Evolutionary conservation across 2,888 invertebrate species (phyloP), one percentile per base, ranked within the genome.

Genomic region (Lasioglossum pauxillum): DNA sequence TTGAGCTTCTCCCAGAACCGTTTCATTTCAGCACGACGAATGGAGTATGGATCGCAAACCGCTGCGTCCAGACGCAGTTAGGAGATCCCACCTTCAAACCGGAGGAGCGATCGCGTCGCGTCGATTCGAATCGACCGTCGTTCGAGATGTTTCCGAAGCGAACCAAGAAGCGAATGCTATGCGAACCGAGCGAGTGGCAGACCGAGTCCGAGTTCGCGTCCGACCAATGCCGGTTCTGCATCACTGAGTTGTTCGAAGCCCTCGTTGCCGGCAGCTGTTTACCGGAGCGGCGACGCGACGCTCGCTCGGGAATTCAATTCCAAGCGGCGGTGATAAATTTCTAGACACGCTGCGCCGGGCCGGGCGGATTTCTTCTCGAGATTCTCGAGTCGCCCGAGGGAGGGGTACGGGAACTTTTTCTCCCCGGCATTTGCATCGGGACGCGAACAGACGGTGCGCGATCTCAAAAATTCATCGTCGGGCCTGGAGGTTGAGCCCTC

Each of bases 151-250:
- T 53, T 53, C 8, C 53, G 53, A 53, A n/a, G 8, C 10, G 53
- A 53, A 53, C 53, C 23, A 53, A 53, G 53, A 53, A 53, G 53
- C 53, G 53, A 53, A 53, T n/a, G 10, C 2, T 53, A 10, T 3
- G 53, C 23, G 23, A 8, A 31, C 31, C 49, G 60, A 8, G 41
- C 69, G 75, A 41, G 60, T 2, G 1, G 14, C 27, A 49, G 19
- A 7, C 23, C 23, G 23, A 53, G 49, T 49, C 19, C 49, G 49
- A 2, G 49, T 16, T 76, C 76, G 82, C 2, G 67, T 76, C 86
- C 76, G 86, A 88, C 88, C 86, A 80, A 75, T 84, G 75, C 53
- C 69, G 69, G 53, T 57, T 10, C 80, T 80, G 67, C 79, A 74
- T 89, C 88, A 82, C 88, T 86, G 49, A 78, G 71, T 64, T 23